Evolutionary conservation across 2,797 vertebrate genomes (phyloP), one percentile per base, ranked within the genome.

Genomic region (Fistularia commersonii): DNA sequence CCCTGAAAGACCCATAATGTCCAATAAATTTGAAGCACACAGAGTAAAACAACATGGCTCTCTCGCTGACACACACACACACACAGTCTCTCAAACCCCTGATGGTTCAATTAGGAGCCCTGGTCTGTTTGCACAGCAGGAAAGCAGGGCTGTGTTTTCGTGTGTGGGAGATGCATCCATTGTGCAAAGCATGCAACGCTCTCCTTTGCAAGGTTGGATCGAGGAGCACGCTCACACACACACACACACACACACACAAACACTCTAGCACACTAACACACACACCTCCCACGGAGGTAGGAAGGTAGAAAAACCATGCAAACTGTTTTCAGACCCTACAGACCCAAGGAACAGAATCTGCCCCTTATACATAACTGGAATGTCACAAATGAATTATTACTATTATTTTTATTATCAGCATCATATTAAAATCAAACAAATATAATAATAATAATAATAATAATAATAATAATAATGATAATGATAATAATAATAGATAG

Each of bases 81-180:
- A 57, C 40, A 32, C 48, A 41, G 43, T 42, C 41, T 32, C 41
- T 32, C 13, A 33, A 8, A 37, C 50, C 57, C 63, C 72, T 54
- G 36, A 7, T 43, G 51, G 67, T 64, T 53, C 51, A 76, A 78
- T 81, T 77, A 69, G 45, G 43, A 63, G 54, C 32, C 1, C 14
- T 43, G 35, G 41, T 42, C 48, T 67, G 53, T 76, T 66, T 51
- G 69, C 51, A 2, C 45, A 6, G 57, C 48, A 38, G 61, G 57
- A 72, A 66, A 57, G 50, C 52, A 44, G 54, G 14, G 41, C 46
- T 39, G 12, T 36, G 2, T 61, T 37, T 55, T 59, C 57, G 60
- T 72, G 71, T 68, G 76, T 65, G 66, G 68, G 80, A 76, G 74
- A 72, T 61, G 54, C 43, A n/a, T 66, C 61, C 69, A 41, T 72